phyloP scores from a whole-genome alignment of 2,888 invertebrate species.

The Pimpla rufipes region DNA sequence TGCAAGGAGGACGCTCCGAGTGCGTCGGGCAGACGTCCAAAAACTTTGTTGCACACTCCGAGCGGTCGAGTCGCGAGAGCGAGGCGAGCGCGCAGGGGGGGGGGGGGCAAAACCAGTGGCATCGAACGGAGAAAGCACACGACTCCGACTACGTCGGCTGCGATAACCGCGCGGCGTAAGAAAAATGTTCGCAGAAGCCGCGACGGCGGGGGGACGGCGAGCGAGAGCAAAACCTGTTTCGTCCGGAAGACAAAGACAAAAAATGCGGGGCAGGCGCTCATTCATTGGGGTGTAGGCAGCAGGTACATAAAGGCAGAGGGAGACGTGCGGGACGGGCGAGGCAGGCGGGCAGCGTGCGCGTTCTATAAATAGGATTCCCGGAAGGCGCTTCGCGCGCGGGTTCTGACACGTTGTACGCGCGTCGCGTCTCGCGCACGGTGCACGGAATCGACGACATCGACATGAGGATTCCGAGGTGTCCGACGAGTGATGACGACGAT shows the following conservation, averaged over 20 bases:
- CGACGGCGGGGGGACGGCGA: too few species aligned
- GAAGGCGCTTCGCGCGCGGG: constrained; percentile 75
- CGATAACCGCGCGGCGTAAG: too few species aligned
- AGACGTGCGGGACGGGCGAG: neutral
- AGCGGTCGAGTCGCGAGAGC: constrained; percentile 6
- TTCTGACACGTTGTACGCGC: constrained; percentile 35
- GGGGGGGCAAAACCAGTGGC: too few species aligned
- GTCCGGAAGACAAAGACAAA: constrained; percentile 10
- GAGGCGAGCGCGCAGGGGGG: too few species aligned
- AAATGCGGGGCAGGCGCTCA: too few species aligned
- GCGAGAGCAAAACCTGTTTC: constrained; percentile 67
- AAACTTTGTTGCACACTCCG: constrained; percentile 40
- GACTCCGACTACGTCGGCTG: too few species aligned
- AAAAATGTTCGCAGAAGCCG: neutral
- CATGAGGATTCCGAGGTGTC: constrained; percentile 43
- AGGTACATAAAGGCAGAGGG: too few species aligned
- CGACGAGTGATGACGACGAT: constrained; percentile 34
- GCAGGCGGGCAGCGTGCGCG: constrained; percentile 66
- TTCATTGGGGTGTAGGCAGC: too few species aligned
- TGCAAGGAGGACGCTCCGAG: too few species aligned
- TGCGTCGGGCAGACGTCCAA: neutral
- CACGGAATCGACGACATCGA: constrained; percentile 28
- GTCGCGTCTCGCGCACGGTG: too few species aligned
- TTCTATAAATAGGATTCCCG: constrained; percentile 82
- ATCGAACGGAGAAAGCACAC: too few species aligned